Percentiles rank a stretch among this genome's conserved stretches.
These are phyloP conservation scores for Tortrix viridana DNA, from an alignment of 2,888 invertebrate genomes.

Conservation along the genomic window DNA sequence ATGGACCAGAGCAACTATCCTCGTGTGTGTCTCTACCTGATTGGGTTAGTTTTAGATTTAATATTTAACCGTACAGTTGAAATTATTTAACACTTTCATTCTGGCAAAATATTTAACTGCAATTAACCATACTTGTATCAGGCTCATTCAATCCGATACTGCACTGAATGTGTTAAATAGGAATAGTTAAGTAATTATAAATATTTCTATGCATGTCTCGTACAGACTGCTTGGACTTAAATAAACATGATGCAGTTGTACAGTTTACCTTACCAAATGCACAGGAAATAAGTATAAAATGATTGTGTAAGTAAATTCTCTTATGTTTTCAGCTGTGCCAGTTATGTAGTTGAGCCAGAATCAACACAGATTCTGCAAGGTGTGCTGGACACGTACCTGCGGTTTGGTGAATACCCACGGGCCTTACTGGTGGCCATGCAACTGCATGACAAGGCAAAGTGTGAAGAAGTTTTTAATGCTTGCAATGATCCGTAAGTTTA, in stretches of 20 bases:
- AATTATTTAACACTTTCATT: neutral
- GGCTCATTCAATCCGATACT: too few relatives aligned
- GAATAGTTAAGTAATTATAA: too few relatives aligned
- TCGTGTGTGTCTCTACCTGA: constrained; percentile 96
- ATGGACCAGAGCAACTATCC: constrained; percentile 95
- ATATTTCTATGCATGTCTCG: too few relatives aligned
- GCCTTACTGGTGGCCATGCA: constrained; percentile 96
- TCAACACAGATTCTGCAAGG: constrained; percentile 92
- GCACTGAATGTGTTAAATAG: too few relatives aligned
- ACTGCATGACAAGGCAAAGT: constrained; percentile 91
- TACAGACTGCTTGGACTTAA: too few relatives aligned
- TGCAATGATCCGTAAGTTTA: constrained; percentile 92
- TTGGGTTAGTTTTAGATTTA: constrained; percentile 67
- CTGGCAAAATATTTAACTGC: too few relatives aligned
- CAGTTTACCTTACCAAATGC: too few relatives aligned
- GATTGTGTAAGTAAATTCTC: neutral
- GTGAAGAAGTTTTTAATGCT: constrained; percentile 92
- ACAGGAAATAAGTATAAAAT: too few relatives aligned
- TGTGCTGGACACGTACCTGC: constrained; percentile 92
- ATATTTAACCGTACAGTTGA: neutral
- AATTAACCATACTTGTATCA: too few relatives aligned
- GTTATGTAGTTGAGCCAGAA: constrained; percentile 98
- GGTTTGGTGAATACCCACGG: constrained; percentile 94
- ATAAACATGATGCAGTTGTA: too few relatives aligned
- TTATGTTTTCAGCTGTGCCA: constrained; percentile 90